A percentile compares a stretch with the other conserved stretches of the same genome.
Evolutionary conservation across 2,888 invertebrate species (phyloP).

Genomic region (Leptarthrus brevirostris): DNA sequence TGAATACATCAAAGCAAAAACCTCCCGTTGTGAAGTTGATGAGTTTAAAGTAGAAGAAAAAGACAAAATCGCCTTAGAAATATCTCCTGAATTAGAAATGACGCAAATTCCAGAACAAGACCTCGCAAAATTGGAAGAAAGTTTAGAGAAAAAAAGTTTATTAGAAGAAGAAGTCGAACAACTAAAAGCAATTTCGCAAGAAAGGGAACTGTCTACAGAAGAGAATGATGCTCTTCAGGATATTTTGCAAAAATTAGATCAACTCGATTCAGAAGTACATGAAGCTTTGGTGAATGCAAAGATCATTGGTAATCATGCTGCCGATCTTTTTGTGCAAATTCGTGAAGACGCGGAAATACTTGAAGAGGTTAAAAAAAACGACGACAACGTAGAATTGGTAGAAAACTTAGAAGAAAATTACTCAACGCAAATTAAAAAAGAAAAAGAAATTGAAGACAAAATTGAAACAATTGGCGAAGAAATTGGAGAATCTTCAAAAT

Average conservation of each 20-base stretch:
- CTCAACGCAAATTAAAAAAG: slow-evolving; percentile 35
- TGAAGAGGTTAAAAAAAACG: slow-evolving; percentile 67
- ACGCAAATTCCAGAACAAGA: slow-evolving; percentile 7
- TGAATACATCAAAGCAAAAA: not conserved
- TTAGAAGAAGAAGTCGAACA: slow-evolving; percentile 18
- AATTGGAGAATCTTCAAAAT: not conserved
- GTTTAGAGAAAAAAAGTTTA: slow-evolving; percentile 2
- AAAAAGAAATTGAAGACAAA: slow-evolving; percentile 1
- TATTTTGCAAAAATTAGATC: slow-evolving; percentile 69
- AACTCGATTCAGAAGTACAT: slow-evolving; percentile 70
- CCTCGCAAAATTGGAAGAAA: slow-evolving; percentile 20
- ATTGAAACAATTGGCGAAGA: slow-evolving; percentile 6
- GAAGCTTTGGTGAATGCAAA: slow-evolving; percentile 65
- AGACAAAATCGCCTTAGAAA: not conserved
- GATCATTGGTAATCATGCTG: slow-evolving; percentile 54
- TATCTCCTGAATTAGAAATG: not conserved
- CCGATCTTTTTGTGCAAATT: slow-evolving; percentile 52
- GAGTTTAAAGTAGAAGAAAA: not conserved
- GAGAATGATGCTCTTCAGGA: slow-evolving; percentile 66
- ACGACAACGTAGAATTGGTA: slow-evolving; percentile 61
- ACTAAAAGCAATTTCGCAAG: slow-evolving; percentile 60
- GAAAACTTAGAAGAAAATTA: slow-evolving; percentile 44
- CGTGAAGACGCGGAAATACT: slow-evolving; percentile 67
- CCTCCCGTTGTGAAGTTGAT: no score
- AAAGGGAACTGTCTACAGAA: slow-evolving; percentile 66